phyloP scores from a whole-genome alignment of 1,140 invertebrate species.

The Heliconius himera region DNA sequence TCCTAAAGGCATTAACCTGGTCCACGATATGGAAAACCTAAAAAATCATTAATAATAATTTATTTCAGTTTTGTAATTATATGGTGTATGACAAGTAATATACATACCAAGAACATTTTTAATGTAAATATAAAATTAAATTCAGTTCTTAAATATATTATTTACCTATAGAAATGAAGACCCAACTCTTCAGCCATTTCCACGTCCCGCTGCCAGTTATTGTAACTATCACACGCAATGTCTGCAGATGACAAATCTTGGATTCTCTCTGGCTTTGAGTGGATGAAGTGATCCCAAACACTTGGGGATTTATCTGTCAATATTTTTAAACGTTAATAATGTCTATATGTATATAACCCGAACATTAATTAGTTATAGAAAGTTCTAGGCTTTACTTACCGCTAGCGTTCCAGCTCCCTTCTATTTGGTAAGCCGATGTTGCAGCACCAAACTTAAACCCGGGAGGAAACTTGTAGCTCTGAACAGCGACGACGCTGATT shows the following conservation, averaged over 20 bases:
- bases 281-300: slow-evolving; percentile 8
- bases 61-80: not conserved
- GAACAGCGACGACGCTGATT: not conserved
- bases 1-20: slow-evolving; percentile 49
- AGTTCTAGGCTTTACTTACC: not conserved
- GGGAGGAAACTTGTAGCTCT: not conserved
- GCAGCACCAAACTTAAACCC: slow-evolving; percentile 1
- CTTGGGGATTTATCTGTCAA: not conserved
- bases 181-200: not conserved
- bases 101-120: no score
- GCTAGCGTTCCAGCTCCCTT: slow-evolving; percentile 7
- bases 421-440: slow-evolving; percentile 4
- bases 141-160: no score
- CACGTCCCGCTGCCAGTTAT: not conserved
- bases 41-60: not conserved
- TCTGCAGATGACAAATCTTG: slow-evolving; percentile 2
- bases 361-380: no score
- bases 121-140: no score
- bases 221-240: not conserved
- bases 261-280: slow-evolving; percentile 1
- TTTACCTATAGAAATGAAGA: not conserved
- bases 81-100: no score
- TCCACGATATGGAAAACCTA: slow-evolving; percentile 59
- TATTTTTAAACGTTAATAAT: not conserved
- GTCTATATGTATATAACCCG: no score